These are phyloP conservation scores for Chionis minor DNA, from an alignment of 2,113 vertebrate genomes.

Conservation along the genomic window DNA sequence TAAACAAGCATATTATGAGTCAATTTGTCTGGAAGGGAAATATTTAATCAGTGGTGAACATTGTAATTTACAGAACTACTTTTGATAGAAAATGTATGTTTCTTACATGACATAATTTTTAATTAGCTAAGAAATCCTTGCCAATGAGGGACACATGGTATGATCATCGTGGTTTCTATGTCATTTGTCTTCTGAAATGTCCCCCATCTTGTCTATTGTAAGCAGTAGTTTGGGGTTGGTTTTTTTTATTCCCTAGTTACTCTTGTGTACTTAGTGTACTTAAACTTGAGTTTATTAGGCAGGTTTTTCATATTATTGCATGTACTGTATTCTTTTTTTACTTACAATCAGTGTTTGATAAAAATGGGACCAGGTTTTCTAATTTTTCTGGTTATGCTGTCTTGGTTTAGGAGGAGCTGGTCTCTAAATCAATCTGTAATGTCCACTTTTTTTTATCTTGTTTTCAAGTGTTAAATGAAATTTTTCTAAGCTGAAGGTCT, in stretches of 20 bases:
- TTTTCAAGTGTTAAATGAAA: neutral
- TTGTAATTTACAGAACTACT: neutral
- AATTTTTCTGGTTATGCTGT: neutral
- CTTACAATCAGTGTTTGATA: constrained; percentile 13
- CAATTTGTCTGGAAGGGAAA: neutral
- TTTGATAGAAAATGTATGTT: neutral
- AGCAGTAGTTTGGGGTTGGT: neutral
- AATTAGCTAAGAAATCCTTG: neutral
- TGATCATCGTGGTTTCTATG: neutral
- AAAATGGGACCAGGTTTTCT: constrained; percentile 31
- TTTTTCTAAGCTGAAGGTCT: neutral
- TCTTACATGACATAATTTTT: neutral
- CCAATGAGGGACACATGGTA: neutral
- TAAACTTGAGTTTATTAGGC: neutral
- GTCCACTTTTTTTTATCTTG: neutral
- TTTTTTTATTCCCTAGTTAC: neutral
- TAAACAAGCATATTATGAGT: neutral
- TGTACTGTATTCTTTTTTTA: constrained; percentile 28
- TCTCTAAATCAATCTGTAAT: constrained; percentile 18
- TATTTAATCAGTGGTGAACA: neutral
- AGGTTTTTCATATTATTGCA: constrained; percentile 23
- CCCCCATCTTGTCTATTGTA: neutral
- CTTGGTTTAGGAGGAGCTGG: constrained; percentile 32
- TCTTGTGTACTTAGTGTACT: neutral
- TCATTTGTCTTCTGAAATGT: neutral